Conservation (phyloP, 2,797 vertebrate species). For the Fringilla coelebs region DNA sequence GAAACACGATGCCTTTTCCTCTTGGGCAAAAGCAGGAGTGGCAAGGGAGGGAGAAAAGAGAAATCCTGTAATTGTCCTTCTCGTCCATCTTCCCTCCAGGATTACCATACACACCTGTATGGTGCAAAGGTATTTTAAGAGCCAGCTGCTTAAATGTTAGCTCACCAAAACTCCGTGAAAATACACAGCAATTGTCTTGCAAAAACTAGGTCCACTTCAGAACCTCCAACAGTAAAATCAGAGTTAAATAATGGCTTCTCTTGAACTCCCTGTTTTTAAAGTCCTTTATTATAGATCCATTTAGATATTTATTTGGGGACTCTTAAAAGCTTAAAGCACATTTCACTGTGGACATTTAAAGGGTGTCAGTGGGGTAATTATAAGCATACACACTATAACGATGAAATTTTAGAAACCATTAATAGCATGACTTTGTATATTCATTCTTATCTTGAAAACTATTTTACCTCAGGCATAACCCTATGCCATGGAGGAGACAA, state of each 20-base stretch:
- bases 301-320: neutral
- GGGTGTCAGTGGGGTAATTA: neutral
- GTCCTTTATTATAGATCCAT: neutral
- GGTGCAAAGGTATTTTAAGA: neutral
- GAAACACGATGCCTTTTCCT: conserved; percentile 42
- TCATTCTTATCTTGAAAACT: neutral
- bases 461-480: neutral
- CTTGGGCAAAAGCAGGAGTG: neutral
- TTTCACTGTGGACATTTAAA: conserved; percentile 41
- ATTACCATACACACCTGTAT: neutral
- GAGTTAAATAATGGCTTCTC: neutral
- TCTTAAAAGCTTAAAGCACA: neutral
- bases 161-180: neutral
- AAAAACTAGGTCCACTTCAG: neutral
- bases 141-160: neutral
- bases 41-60: neutral
- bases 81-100: neutral
- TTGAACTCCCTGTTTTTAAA: neutral
- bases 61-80: neutral
- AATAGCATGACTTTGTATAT: neutral
- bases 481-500: neutral
- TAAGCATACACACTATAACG: neutral
- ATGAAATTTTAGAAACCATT: conserved; percentile 17
- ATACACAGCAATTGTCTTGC: neutral
- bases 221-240: neutral